Evolutionary conservation across 2,888 invertebrate species (phyloP), one percentile per base, ranked within the genome.

Genomic region (Dusona sp.): DNA sequence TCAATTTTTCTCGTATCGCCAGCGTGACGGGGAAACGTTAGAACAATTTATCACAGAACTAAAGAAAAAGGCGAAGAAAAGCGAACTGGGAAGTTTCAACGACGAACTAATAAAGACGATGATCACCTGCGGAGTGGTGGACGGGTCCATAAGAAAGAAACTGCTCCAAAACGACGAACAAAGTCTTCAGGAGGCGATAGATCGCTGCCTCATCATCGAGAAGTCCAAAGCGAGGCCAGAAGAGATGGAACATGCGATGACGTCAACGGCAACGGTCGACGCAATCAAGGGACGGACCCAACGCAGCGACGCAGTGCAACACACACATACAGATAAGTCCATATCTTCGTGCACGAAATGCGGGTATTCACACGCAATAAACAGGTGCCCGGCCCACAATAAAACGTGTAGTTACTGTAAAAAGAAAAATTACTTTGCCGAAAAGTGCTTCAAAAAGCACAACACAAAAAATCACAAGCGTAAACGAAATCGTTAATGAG

Each of bases 11-110:
- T 86, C 79, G 16, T 79, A 57, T 2, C 84, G 83, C 38, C 89
- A 90, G 70, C 36, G 83, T 48, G 51, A 72, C 16, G 87, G 81
- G 33, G 87, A 91, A 80, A 86, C 88, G 16, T 42, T 90, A 9
- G 89, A 90, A 25, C 85, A 88, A 36, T 90, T 88, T 75, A 81
- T 90, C 16, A 90, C 88, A 6, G 87, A 88, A 38, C 61, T 89
- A 89, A 87, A 78, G 87, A 88, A 42, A 79, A 81, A 65, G 90
- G 84, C 3, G 79, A 84, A 79, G 87, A n/a, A 88, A 57, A 89
- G 90, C 78, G 83, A 89, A 36, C 80, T 89, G 45, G 89, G 86
- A n/a, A 78, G 42, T 1, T 74, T 89, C 25, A 48, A 89, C 68
- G 85, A 90, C 57, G 79, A 81, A 16, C 48, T 90, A 48, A 88